Base-by-base conservation (phyloP, 2,888 invertebrate species). In the Pristionchus mayeri region DNA sequence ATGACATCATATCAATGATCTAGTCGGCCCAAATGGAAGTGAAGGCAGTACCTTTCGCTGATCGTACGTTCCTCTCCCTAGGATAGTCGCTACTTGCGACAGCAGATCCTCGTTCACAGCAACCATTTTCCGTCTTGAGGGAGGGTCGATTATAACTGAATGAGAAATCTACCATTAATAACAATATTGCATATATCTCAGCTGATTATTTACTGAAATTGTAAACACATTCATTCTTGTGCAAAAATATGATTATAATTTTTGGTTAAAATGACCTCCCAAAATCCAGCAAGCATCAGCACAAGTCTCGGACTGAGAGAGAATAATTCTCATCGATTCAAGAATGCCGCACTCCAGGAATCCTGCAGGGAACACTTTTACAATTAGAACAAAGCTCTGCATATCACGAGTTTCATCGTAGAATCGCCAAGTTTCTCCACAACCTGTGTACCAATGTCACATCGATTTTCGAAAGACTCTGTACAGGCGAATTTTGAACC, bases 11-110 rank as follows among this genome's bases (percentile, higher is more conserved):
- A n/a, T n/a, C n/a, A n/a, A n/a, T n/a, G n/a, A n/a, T n/a, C n/a
- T n/a, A n/a, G n/a, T n/a, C n/a, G n/a, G n/a, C n/a, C n/a, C n/a
- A n/a, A n/a, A n/a, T n/a, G n/a, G n/a, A n/a, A n/a, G n/a, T 44
- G 44, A 44, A 44, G 6, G 6, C 7, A 6, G 30, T 81, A 81
- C 81, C 81, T 81, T 81, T 81, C 81, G 57, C 60, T 81, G 81
- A 60, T 60, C 81, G 18, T 81, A 81, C 4, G 81, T 81, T 60
- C 81, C 81, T 13, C 60, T 40, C 6, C 27, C 18, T 2, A 81
- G 27, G 16, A 81, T 81, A 3, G 16, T 27, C 21, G 2, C 50
- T n/a, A 79, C 24, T n/a, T 34, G 21, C 6, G 9, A 24, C 3
- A 79, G 79, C 2, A 79, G 30, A 7, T 3, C 30, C 30, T 79